Base-by-base conservation (phyloP, 2,888 invertebrate species). In the Sarcophaga variegata region DNA sequence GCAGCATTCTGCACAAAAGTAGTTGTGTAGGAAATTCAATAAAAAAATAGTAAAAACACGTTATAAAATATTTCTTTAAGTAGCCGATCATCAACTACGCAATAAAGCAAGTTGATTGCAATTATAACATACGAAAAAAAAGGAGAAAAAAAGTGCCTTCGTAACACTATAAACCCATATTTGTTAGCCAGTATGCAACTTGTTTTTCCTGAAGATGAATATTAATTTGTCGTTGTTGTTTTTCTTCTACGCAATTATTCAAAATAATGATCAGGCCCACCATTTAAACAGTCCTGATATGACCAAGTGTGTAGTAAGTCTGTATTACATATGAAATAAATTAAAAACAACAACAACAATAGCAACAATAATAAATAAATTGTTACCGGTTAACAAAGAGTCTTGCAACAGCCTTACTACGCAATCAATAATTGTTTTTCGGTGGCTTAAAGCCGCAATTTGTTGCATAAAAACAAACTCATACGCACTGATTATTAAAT, bases 401-500 rank as follows among this genome's bases (percentile, higher is more conserved):
- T 76, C 60, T 85, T 85, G 80, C 66, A 45, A 17, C 71, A 75
- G 17, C 12, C 12, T 14, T 4, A 72, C 84, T 79, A 72, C 81
- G 87, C 87, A 87, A 87, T 84, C 84, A 79, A 84, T 84, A 87
- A 84, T 84, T 82, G 79, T 82, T 75, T 79, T 71, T 37, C 66
- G n/a, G 54, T 54, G 79, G 45, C 49, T 81, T 69, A 63, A 74
- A 79, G 66, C 17, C 49, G 14, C 37, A 8, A 8, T 67, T 72
- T 69, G 84, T 87, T 87, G 87, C 87, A 84, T 87, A 84, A 87
- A 77, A 60, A n/a, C 78, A 49, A 71, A 71, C 71, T 69, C 77
- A 75, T 70, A 85, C 84, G 83, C 74, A 81, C 77, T 76, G 80
- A 72, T 91, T 90, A 91, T 90, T 90, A 78, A 71, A 67, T 49